Evolutionary conservation across 1,140 invertebrate genomes (phyloP), one percentile per base, ranked within the genome.

Genomic region (Varroa destructor): DNA sequence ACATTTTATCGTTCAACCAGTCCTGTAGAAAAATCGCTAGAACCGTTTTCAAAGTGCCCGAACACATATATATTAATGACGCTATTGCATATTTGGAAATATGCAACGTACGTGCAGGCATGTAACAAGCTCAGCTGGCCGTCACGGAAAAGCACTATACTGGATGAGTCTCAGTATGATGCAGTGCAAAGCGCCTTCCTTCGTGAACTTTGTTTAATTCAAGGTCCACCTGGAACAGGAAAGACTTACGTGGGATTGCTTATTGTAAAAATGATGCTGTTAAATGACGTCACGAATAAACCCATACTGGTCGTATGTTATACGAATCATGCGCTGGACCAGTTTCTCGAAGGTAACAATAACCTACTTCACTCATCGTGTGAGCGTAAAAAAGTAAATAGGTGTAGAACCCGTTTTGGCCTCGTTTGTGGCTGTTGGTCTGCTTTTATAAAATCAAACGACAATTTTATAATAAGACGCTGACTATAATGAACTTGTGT

Each of bases 261-360:
- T 55, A 75, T 71, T 55, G 73, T 40, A 37, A 72, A 10, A 14
- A 74, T 43, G 43, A 72, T 55, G 57, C 74, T 12, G 55, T 73
- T 51, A 25, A 54, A 71, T 55, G 10, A 54, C 51, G 43, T 43
- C 12, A 71, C 46, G 25, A n/a, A 14, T 51, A 56, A 73, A 6
- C 82, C 82, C 6, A 81, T 83, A 55, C 74, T 83, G 2, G 75
- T 83, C 43, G 80, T 83, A 6, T 83, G 81, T 71, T 82, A 79
- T 73, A 83, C 82, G 14, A 83, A 83, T 73, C 82, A 83, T 75
- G 82, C 82, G 5, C 74, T 83, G 4, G 82, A 83, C 75, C 81
- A 83, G 75, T 83, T 83, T 75, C 73, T 83, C 42, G 81, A 82
- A 75, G 81, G 86, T 37, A 5, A 6, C 25, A 25, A 25, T 25